phyloP scores from a whole-genome alignment of 1,140 invertebrate genomes.

The Berghia stephanieae region DNA sequence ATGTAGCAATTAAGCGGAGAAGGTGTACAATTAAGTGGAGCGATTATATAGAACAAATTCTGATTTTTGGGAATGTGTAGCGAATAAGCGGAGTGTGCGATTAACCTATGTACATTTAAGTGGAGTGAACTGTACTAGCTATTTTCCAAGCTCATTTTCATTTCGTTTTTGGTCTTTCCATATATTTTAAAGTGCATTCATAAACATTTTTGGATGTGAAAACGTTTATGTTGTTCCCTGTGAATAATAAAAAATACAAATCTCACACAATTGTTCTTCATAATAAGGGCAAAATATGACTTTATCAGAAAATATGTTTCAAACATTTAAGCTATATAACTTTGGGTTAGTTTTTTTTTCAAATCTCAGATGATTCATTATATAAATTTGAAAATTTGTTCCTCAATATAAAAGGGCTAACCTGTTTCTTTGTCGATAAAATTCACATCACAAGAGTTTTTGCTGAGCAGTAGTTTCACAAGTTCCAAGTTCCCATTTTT shows the following conservation, averaged over 20 bases:
- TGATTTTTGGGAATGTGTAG: no score
- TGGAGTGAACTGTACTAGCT: no score
- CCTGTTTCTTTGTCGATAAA: conserved; percentile 54
- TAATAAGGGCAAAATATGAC: background rate
- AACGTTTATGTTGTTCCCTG: background rate
- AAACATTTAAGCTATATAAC: background rate
- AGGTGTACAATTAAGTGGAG: no score
- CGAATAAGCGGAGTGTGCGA: no score
- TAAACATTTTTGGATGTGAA: background rate
- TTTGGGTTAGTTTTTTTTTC: background rate
- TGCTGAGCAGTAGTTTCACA: conserved; percentile 45
- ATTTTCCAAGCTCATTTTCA: no score
- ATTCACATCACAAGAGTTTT: conserved; percentile 54
- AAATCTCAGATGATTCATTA: background rate
- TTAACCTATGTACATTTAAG: no score
- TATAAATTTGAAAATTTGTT: background rate
- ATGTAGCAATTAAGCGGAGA: no score
- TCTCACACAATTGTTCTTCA: background rate
- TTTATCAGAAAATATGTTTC: background rate
- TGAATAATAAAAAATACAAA: background rate
- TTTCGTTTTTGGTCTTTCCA: no score
- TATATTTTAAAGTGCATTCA: no score
- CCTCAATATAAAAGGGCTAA: conserved; percentile 20
- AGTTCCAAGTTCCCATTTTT: conserved; percentile 49
- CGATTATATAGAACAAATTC: no score